Conservation (phyloP, 2,113 vertebrate genomes). For the Gasterosteus aculeatus region DNA sequence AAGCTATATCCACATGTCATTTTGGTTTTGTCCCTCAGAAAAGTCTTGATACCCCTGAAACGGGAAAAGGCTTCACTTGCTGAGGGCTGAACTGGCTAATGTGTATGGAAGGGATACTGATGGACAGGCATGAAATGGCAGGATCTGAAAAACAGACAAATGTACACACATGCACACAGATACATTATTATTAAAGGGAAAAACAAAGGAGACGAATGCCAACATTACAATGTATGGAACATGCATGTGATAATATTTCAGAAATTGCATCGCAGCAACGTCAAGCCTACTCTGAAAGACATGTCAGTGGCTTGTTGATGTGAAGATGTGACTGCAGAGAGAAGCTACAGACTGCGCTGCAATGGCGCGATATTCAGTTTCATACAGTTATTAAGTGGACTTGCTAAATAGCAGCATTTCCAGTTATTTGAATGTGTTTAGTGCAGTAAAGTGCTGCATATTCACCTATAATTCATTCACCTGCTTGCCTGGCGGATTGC, state of each 20-base stretch:
- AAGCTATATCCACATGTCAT: neutral
- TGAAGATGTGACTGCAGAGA: neutral
- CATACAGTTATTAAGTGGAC: neutral
- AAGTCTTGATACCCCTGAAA: neutral
- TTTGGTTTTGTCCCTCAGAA: neutral
- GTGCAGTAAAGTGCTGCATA: neutral
- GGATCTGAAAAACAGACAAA: neutral
- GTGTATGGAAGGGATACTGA: neutral
- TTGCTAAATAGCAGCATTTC: neutral
- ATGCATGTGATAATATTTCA: neutral
- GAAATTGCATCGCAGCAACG: neutral
- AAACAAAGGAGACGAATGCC: neutral
- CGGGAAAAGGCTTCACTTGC: neutral
- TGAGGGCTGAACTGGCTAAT: neutral
- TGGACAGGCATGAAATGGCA: neutral
- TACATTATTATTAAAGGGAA: neutral
- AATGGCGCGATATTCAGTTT: neutral
- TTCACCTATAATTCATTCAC: conserved; percentile 63
- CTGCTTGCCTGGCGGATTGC: conserved; percentile 87
- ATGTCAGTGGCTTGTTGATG: neutral
- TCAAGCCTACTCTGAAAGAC: neutral
- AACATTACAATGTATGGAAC: neutral
- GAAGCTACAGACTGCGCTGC: neutral
- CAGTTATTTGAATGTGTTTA: neutral
- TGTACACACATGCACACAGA: neutral